Conservation (phyloP, 2,888 invertebrate genomes). For the Tiliacea aurago region DNA sequence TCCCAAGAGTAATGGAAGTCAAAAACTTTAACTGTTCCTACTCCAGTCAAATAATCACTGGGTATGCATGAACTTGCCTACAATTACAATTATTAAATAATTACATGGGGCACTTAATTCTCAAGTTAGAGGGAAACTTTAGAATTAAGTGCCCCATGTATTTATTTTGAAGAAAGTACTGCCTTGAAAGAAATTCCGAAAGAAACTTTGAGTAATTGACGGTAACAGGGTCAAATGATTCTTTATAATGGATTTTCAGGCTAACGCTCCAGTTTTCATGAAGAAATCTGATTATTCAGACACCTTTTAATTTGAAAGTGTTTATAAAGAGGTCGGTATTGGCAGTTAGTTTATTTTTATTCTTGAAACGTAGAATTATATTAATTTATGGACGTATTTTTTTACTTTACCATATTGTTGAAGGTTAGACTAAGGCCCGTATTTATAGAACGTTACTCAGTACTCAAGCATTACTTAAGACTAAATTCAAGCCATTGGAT, state of each 20-base stretch:
- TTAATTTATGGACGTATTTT: conserved; percentile 1
- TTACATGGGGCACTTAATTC: too few relatives aligned
- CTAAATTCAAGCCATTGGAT: too few relatives aligned
- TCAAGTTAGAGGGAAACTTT: conserved; percentile 23
- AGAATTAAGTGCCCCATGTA: conserved; percentile 43
- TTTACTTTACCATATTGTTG: background rate
- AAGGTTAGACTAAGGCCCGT: background rate
- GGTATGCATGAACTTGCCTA: conserved; percentile 60
- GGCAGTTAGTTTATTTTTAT: conserved; percentile 19
- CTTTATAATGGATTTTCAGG: conserved; percentile 56
- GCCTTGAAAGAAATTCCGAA: conserved; percentile 32
- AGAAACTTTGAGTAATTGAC: conserved; percentile 58
- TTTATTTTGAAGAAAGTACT: conserved; percentile 48
- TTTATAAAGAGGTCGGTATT: conserved; percentile 45
- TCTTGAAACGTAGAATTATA: conserved; percentile 7
- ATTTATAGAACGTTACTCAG: too few relatives aligned
- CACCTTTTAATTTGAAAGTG: conserved; percentile 49
- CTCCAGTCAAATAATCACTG: conserved; percentile 67
- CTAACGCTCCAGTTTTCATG: conserved; percentile 31
- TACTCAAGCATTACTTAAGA: too few relatives aligned
- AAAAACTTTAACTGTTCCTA: conserved; percentile 75
- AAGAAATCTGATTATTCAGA: conserved; percentile 47
- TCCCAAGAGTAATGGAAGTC: conserved; percentile 71
- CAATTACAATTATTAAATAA: conserved; percentile 16
- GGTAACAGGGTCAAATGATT: conserved; percentile 53